phyloP scores from a whole-genome alignment of 2,888 invertebrate species.

The Napeogenes sylphis region DNA sequence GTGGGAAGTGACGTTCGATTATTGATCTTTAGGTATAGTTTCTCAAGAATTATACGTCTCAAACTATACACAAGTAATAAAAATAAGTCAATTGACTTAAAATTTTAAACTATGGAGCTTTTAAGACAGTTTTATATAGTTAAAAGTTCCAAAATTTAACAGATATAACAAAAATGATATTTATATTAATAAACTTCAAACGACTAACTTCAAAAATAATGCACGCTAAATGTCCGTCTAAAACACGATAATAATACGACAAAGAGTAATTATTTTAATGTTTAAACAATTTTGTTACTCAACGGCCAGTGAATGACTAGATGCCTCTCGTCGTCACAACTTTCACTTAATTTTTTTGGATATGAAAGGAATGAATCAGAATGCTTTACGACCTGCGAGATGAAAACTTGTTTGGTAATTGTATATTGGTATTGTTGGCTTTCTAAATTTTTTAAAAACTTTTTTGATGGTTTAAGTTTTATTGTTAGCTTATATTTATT shows the following conservation, averaged over 20 bases:
- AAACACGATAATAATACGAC: background rate
- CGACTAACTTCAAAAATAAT: background rate
- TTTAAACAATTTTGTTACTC: constrained; percentile 63
- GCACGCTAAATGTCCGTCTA: background rate
- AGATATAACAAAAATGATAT: too few species aligned
- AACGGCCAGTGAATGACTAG: constrained; percentile 60
- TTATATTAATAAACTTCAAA: too few species aligned
- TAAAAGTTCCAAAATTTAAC: too few species aligned
- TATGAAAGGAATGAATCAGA: constrained; percentile 42
- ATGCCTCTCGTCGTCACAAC: constrained; percentile 61
- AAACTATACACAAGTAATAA: too few species aligned
- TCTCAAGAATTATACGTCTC: too few species aligned
- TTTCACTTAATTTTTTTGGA: constrained; percentile 72
- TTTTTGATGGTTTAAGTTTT: constrained; percentile 18
- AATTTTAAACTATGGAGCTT: too few species aligned
- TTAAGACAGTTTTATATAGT: too few species aligned
- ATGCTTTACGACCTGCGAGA: constrained; percentile 34
- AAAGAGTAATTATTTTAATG: constrained; percentile 42
- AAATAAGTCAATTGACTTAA: too few species aligned
- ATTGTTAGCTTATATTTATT: background rate
- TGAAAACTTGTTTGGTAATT: constrained; percentile 28
- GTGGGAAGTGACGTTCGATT: too few species aligned
- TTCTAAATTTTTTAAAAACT: constrained; percentile 17
- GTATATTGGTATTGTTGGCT: constrained; percentile 26
- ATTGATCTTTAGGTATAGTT: too few species aligned